These are phyloP conservation scores for Pheosia gnoma DNA, from an alignment of 2,888 invertebrate genomes.

Conservation along the genomic window DNA sequence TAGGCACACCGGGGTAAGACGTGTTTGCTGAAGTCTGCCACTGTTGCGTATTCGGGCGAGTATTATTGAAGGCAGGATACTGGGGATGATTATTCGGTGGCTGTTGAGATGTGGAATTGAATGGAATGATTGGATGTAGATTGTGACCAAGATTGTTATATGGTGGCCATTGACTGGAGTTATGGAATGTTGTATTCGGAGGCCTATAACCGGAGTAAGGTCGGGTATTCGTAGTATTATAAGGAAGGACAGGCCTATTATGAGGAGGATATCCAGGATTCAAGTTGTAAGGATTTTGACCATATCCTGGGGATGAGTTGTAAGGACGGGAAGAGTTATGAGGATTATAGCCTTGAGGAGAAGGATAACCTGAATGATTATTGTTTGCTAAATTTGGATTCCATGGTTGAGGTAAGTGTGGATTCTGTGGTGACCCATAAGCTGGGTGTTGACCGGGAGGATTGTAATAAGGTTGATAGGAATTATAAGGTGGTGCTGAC, in stretches of 20 bases:
- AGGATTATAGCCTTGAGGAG: conserved; percentile 6
- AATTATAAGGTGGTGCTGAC: conserved; percentile 40
- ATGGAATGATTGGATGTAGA: background rate
- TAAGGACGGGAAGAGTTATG: background rate
- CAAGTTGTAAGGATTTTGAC: conserved; percentile 13
- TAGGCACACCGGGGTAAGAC: background rate
- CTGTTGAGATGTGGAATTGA: conserved; percentile 4
- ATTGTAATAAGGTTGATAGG: conserved; percentile 26
- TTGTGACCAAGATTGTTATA: conserved; percentile 17
- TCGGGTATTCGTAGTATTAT: conserved; percentile 20
- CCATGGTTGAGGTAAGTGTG: conserved; percentile 14
- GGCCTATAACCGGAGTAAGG: conserved; percentile 13
- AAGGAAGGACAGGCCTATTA: conserved; percentile 20
- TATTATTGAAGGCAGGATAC: conserved; percentile 11
- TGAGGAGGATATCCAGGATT: conserved; percentile 10
- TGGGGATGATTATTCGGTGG: conserved; percentile 19
- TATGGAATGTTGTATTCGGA: conserved; percentile 23
- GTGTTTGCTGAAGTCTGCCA: conserved; percentile 6
- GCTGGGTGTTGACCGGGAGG: conserved; percentile 21
- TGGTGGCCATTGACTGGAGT: conserved; percentile 26
- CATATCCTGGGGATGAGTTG: conserved; percentile 10
- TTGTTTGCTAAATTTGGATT: conserved; percentile 12
- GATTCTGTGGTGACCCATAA: background rate
- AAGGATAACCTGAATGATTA: conserved; percentile 13
- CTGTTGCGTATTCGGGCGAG: background rate